A percentile compares a stretch with the other conserved stretches of the same genome.
Evolutionary conservation across 64 coral and sea anemone genomes (phyloP).

Genomic region (Montipora sp.): DNA sequence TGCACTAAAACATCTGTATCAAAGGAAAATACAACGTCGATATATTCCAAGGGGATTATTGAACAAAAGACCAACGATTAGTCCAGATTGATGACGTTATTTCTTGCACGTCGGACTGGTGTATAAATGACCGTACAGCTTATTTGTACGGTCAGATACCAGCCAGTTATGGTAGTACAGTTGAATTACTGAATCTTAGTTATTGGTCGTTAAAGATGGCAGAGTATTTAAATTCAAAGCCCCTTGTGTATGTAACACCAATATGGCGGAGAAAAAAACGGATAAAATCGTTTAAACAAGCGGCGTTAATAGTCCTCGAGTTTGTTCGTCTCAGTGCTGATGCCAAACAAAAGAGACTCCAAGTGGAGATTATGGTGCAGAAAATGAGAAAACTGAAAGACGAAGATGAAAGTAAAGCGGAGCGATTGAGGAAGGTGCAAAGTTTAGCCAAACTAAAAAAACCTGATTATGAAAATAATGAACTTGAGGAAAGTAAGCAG

Average conservation of each 20-base stretch:
- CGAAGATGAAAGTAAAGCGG: background rate
- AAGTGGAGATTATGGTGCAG: background rate
- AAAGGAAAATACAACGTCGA: background rate
- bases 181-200: background rate
- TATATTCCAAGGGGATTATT: background rate
- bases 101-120: background rate
- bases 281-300: slow-evolving; percentile 14
- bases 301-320: background rate
- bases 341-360: too few relatives aligned
- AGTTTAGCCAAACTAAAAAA: background rate
- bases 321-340: background rate
- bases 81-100: background rate
- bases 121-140: background rate
- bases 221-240: background rate
- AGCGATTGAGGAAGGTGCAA: background rate
- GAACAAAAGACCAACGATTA: background rate
- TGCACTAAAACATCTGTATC: too few relatives aligned
- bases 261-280: slow-evolving; percentile 12
- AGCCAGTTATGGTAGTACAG: background rate
- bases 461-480: background rate
- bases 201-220: background rate
- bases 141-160: background rate
- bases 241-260: background rate
- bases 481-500: background rate
- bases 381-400: background rate